Conservation (phyloP, 2,888 invertebrate species). For the Calliopum simillimum region DNA sequence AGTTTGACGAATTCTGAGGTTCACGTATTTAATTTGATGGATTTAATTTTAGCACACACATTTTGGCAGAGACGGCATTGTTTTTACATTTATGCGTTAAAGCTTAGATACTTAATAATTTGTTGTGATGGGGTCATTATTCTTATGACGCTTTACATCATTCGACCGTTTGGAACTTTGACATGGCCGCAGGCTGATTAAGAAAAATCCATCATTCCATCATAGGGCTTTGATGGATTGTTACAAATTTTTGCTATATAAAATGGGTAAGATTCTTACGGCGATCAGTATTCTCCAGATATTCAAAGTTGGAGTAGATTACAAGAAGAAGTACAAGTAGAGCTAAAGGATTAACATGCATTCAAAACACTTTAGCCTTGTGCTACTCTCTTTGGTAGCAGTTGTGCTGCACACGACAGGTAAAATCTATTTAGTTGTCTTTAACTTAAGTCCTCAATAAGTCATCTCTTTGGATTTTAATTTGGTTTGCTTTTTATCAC, state of each 20-base stretch:
- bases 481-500: not conserved
- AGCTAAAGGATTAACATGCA: slow-evolving; percentile 31
- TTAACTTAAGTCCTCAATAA: not conserved
- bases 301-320: slow-evolving; percentile 33
- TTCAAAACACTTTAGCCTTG: slow-evolving; percentile 31
- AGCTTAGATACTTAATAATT: no score
- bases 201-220: slow-evolving; percentile 35
- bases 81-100: no score
- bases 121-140: not conserved
- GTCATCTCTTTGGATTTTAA: no score
- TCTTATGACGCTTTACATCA: not conserved
- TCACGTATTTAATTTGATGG: no score
- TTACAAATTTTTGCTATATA: slow-evolving; percentile 45
- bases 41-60: no score
- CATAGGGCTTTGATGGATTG: not conserved
- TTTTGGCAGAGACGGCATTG: no score
- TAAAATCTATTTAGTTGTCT: slow-evolving; percentile 25
- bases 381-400: slow-evolving; percentile 43
- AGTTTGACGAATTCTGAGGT: no score
- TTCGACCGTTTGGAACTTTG: slow-evolving; percentile 37
- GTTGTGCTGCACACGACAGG: slow-evolving; percentile 42
- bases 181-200: slow-evolving; percentile 36
- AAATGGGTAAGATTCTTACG: slow-evolving; percentile 42
- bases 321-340: not conserved
- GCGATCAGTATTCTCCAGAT: slow-evolving; percentile 45